Percentiles rank a stretch among this genome's conserved stretches.
These are phyloP conservation scores for Hydroisotoma schaefferi DNA, from an alignment of 2,888 invertebrate genomes.

Conservation along the genomic window DNA sequence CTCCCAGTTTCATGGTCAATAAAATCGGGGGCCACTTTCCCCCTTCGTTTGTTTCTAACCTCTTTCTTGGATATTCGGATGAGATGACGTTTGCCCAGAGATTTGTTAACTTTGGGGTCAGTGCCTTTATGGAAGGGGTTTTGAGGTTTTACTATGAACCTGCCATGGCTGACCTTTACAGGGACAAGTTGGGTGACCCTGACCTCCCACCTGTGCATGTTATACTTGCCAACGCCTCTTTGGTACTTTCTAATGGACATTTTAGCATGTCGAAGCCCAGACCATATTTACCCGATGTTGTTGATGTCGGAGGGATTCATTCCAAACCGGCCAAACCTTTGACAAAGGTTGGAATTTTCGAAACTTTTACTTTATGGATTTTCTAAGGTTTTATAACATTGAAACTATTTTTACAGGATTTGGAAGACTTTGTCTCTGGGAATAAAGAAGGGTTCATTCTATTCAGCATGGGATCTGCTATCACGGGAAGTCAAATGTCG, in stretches of 20 bases:
- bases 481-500: conserved; percentile 59
- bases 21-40: conserved; percentile 45
- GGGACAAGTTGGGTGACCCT: conserved; percentile 52
- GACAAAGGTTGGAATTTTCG: conserved; percentile 29
- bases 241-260: conserved; percentile 49
- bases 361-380: background rate
- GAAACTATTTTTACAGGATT: conserved; percentile 48
- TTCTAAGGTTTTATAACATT: background rate
- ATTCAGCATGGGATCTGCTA: conserved; percentile 62
- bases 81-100: conserved; percentile 49
- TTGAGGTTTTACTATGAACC: conserved; percentile 51
- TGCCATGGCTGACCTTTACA: conserved; percentile 21
- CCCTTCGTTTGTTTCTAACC: conserved; percentile 50
- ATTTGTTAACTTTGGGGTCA: conserved; percentile 45
- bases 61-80: conserved; percentile 43
- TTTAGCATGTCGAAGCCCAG: conserved; percentile 40
- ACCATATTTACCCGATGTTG: conserved; percentile 47
- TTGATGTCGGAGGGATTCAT: conserved; percentile 50
- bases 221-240: conserved; percentile 27
- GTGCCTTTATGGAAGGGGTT: conserved; percentile 51
- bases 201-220: conserved; percentile 39
- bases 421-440: conserved; percentile 55
- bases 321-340: conserved; percentile 41
- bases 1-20: conserved; percentile 8
- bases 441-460: conserved; percentile 58